Evolutionary conservation across 2,888 invertebrate genomes (phyloP).

Genomic region (Tromatobia lineatoria): DNA sequence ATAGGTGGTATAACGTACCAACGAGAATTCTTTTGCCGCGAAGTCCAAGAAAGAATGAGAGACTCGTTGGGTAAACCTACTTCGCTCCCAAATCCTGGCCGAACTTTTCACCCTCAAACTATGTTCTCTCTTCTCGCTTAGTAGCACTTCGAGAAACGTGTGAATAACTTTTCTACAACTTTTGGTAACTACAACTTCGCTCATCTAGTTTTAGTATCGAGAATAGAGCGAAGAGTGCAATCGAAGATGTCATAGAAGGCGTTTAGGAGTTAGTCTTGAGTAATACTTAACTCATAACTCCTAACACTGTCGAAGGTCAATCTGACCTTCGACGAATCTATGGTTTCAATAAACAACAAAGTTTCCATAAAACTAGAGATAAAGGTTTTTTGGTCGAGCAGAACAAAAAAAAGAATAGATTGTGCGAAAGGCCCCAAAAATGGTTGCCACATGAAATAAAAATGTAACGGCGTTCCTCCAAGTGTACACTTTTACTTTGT

Average conservation of each 20-base stretch:
- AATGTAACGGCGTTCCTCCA: background rate
- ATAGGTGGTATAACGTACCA: conserved; percentile 45
- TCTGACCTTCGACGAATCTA: background rate
- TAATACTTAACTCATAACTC: too few relatives aligned
- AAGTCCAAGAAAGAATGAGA: conserved; percentile 44
- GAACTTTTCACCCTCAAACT: conserved; percentile 24
- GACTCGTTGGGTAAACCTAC: conserved; percentile 42
- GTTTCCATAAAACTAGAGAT: background rate
- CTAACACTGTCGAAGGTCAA: too few relatives aligned
- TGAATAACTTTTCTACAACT: conserved; percentile 65
- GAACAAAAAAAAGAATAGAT: too few relatives aligned
- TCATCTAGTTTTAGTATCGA: background rate
- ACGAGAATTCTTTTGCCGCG: conserved; percentile 44
- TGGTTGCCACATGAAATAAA: background rate
- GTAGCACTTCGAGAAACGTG: conserved; percentile 33
- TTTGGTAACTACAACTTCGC: background rate
- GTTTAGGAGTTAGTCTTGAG: background rate
- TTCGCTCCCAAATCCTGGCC: conserved; percentile 2
- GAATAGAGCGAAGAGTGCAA: background rate
- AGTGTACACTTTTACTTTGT: conserved; percentile 14
- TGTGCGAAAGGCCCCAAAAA: background rate
- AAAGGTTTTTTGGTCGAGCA: too few relatives aligned
- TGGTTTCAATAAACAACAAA: too few relatives aligned
- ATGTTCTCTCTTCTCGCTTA: conserved; percentile 4
- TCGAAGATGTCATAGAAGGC: background rate